Conservation (phyloP, 1,140 invertebrate genomes). For the Sipha flava region DNA sequence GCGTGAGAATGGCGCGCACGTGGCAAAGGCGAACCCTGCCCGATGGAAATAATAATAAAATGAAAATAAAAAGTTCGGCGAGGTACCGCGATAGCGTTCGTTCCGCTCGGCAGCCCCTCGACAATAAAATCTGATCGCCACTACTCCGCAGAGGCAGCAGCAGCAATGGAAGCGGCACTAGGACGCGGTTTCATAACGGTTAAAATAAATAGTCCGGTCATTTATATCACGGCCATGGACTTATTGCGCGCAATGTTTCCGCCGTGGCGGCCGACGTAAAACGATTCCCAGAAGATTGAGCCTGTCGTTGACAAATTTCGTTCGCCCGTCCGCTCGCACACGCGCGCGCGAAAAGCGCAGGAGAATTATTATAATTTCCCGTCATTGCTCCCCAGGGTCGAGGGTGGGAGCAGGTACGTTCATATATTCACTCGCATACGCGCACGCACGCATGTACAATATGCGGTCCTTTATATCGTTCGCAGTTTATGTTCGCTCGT, state of each 20-base stretch:
- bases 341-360: background rate
- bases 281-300: slow-evolving; percentile 16
- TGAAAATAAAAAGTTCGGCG: background rate
- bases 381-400: background rate
- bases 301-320: slow-evolving; percentile 17
- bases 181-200: background rate
- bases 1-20: too few relatives aligned
- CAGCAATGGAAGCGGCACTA: too few relatives aligned
- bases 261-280: background rate
- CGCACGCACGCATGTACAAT: too few relatives aligned
- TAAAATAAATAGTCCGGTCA: slow-evolving; percentile 6
- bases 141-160: too few relatives aligned
- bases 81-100: background rate
- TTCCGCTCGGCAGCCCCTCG: background rate
- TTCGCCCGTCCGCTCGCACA: background rate
- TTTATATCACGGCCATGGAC: background rate
- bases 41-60: background rate
- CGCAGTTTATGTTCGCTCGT: too few relatives aligned
- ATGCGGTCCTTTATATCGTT: too few relatives aligned
- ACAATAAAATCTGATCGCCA: slow-evolving; percentile 18
- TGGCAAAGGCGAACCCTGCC: too few relatives aligned
- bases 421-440: too few relatives aligned
- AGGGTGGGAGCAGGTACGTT: too few relatives aligned
- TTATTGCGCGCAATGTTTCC: slow-evolving; percentile 11
- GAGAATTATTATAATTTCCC: slow-evolving; percentile 18